These are phyloP conservation scores for Steinernema hermaphroditum DNA, from an alignment of 2,888 invertebrate genomes.

Conservation along the genomic window DNA sequence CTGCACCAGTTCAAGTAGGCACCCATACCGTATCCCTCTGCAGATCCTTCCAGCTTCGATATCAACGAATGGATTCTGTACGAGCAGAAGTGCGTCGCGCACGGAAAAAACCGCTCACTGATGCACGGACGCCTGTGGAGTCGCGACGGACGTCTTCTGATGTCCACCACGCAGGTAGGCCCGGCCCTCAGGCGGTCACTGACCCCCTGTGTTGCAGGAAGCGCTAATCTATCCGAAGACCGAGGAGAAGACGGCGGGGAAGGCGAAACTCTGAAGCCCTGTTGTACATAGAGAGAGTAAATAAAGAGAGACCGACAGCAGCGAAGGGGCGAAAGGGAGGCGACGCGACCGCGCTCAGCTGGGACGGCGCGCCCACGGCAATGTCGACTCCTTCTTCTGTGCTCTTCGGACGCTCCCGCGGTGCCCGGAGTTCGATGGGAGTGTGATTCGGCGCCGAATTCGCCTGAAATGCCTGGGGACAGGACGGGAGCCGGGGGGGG, in stretches of 20 bases:
- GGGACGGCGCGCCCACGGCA: no score
- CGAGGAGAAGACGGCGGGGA: background rate
- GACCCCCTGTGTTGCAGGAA: background rate
- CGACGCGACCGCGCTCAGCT: no score
- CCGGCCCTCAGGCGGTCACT: background rate
- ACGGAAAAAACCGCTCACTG: conserved; percentile 50
- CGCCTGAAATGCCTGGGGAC: no score
- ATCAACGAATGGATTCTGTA: conserved; percentile 59
- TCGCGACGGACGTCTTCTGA: conserved; percentile 36
- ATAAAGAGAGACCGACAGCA: no score
- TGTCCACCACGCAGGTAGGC: conserved; percentile 33
- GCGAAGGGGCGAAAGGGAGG: no score
- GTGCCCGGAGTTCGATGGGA: no score
- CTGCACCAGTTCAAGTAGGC: conserved; percentile 50
- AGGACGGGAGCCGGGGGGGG: no score
- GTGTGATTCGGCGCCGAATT: no score
- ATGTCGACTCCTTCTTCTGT: no score
- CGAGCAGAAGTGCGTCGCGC: conserved; percentile 55
- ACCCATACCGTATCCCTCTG: background rate
- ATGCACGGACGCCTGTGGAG: conserved; percentile 50
- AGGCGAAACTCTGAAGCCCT: conserved; percentile 14
- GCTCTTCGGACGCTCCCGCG: no score
- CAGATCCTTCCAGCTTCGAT: conserved; percentile 46
- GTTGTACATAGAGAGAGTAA: no score
- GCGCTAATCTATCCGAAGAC: conserved; percentile 21